Evolutionary conservation across 2,113 vertebrate species (phyloP).

Genomic region (Bothrops jararaca): DNA sequence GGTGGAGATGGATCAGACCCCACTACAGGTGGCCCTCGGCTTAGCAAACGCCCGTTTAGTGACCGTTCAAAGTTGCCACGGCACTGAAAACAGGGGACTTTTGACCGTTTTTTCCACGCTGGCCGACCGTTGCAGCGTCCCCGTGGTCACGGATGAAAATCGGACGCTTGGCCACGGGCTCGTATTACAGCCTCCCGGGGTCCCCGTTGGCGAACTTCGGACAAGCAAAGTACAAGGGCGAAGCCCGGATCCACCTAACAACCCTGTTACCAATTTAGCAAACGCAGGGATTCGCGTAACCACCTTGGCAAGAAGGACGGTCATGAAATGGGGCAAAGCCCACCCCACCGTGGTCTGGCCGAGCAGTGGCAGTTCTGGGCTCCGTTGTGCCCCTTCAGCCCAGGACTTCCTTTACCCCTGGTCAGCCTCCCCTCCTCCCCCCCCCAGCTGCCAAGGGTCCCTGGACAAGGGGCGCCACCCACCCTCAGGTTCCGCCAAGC

Average conservation of each 20-base stretch:
- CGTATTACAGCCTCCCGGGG: no score
- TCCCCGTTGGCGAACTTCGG: not conserved
- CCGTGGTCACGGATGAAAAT: no score
- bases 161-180: no score
- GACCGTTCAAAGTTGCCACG: not conserved
- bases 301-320: not conserved
- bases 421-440: no score
- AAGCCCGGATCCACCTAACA: not conserved
- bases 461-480: not conserved
- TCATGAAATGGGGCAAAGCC: not conserved
- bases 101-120: no score
- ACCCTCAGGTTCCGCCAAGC: rapidly evolving
- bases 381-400: rapidly evolving
- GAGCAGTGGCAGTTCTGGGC: not conserved
- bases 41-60: not conserved
- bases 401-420: not conserved
- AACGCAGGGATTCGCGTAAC: not conserved
- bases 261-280: not conserved
- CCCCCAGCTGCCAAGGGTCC: no score
- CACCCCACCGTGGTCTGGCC: not conserved
- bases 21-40: not conserved
- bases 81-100: not conserved
- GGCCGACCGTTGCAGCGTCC: no score
- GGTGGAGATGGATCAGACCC: not conserved
- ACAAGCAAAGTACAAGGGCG: not conserved